Evolutionary conservation across 2,113 vertebrate species (phyloP).

Genomic region (Vulpes ferrilata): DNA sequence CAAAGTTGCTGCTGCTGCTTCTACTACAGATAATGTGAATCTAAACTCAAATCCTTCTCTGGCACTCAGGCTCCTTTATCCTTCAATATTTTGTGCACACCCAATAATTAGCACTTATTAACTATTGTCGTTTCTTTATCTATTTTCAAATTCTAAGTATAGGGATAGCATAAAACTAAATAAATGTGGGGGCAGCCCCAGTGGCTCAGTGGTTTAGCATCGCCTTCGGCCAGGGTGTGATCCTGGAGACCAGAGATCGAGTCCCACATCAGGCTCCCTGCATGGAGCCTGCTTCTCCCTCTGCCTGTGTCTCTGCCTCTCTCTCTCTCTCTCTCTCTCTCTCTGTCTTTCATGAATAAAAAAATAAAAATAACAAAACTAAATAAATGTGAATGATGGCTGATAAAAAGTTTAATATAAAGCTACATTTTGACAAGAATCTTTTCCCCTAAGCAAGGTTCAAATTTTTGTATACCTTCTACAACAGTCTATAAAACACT

Average conservation of each 20-base stretch:
- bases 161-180: neutral
- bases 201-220: too few relatives aligned
- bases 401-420: neutral
- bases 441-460: neutral
- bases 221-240: too few relatives aligned
- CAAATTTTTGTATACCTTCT: neutral
- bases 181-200: neutral
- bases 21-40: neutral
- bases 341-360: too few relatives aligned
- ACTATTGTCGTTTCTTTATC: neutral
- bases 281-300: too few relatives aligned
- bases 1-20: neutral
- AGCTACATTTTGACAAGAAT: neutral
- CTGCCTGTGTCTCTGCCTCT: too few relatives aligned
- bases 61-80: neutral
- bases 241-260: too few relatives aligned
- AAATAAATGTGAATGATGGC: neutral
- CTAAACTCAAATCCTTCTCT: neutral
- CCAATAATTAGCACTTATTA: neutral
- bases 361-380: neutral
- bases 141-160: conserved; percentile 31
- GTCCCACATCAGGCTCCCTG: too few relatives aligned
- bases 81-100: neutral
- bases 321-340: too few relatives aligned
- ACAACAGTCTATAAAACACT: neutral